Evolutionary conservation across 1,140 invertebrate species (phyloP).

Genomic region (Drosophila teissieri): DNA sequence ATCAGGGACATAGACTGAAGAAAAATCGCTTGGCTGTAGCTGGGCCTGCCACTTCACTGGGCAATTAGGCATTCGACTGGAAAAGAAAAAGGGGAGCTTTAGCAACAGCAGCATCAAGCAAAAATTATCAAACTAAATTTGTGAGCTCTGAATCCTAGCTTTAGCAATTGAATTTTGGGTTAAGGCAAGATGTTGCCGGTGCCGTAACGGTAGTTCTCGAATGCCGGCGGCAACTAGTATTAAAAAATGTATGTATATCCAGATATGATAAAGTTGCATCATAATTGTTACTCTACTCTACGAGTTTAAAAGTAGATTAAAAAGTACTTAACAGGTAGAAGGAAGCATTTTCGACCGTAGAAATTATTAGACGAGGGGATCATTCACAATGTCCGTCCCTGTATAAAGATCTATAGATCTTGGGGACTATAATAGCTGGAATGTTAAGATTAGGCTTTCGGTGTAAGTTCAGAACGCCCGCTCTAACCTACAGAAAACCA

Average conservation of each 20-base stretch:
- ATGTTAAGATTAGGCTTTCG: no score
- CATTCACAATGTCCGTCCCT: no score
- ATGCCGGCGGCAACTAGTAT: neutral
- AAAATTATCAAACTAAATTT: constrained; percentile 54
- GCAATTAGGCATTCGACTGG: constrained; percentile 71
- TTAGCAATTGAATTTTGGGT: constrained; percentile 33
- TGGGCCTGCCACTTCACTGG: constrained; percentile 71
- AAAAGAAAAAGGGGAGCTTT: constrained; percentile 76
- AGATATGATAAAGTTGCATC: no score
- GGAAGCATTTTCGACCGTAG: no score
- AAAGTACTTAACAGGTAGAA: neutral
- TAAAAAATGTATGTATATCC: no score
- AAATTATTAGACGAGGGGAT: no score
- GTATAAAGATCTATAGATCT: no score
- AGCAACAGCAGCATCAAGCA: constrained; percentile 37
- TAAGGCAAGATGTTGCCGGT: constrained; percentile 20
- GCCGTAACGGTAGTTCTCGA: neutral
- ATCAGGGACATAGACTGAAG: constrained; percentile 21
- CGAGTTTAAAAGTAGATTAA: no score
- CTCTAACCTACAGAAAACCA: no score
- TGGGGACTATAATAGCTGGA: no score
- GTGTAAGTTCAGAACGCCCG: no score
- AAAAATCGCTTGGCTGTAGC: constrained; percentile 35
- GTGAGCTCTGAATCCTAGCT: constrained; percentile 53
- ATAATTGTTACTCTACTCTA: no score